Conservation (phyloP, 2,797 vertebrate genomes). For the Tolypeutes matacus region DNA sequence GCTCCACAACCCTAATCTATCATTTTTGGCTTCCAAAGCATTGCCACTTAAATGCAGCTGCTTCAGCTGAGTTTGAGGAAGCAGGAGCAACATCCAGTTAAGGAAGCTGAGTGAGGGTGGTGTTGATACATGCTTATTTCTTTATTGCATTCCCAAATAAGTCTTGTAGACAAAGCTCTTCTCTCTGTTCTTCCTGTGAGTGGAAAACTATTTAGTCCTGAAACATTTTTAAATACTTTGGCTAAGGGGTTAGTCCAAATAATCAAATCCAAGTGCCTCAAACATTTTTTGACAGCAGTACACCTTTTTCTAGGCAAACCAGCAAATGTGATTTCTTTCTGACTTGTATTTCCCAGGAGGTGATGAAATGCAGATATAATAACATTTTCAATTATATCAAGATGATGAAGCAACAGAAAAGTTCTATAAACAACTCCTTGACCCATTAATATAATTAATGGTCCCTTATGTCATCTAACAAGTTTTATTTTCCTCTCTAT, state of each 20-base stretch:
- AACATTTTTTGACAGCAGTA: not conserved
- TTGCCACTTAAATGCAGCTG: slow-evolving; percentile 14
- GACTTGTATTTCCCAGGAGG: not conserved
- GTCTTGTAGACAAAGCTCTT: not conserved
- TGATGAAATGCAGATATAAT: not conserved
- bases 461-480: slow-evolving; percentile 36
- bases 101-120: slow-evolving; percentile 1
- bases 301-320: not conserved
- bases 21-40: not conserved
- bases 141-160: not conserved
- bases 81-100: not conserved
- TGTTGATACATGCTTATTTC: not conserved
- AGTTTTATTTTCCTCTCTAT: slow-evolving; percentile 66
- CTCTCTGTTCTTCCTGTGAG: not conserved
- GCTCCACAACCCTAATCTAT: not conserved
- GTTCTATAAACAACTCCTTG: slow-evolving; percentile 54
- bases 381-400: slow-evolving; percentile 62
- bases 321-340: not conserved
- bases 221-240: not conserved
- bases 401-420: slow-evolving; percentile 46
- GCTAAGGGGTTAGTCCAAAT: not conserved
- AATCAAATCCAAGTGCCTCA: not conserved
- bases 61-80: slow-evolving; percentile 35
- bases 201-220: not conserved
- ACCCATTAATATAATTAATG: slow-evolving; percentile 76